phyloP scores from a whole-genome alignment of 2,797 vertebrate species.

The Sebastolobus altivelis region DNA sequence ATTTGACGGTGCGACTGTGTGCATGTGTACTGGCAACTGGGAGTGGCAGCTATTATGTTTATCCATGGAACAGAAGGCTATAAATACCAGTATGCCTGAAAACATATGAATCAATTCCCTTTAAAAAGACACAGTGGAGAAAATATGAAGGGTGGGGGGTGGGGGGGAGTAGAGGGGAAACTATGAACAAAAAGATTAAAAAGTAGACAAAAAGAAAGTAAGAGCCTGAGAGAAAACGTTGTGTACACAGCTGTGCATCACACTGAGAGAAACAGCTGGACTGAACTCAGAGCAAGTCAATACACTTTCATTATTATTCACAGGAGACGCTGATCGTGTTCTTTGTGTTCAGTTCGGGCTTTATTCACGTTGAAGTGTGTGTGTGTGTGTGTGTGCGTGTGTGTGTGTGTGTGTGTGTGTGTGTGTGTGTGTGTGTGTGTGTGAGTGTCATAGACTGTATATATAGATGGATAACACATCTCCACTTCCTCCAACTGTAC shows the following conservation, averaged over 20 bases:
- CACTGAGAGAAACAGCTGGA: slow-evolving; percentile 58
- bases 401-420: background rate
- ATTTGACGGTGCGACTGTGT: slow-evolving; percentile 56
- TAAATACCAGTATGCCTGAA: slow-evolving; percentile 65
- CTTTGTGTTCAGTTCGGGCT: slow-evolving; percentile 26
- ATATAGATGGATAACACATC: too few species aligned
- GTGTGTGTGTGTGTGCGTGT: background rate
- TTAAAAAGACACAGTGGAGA: slow-evolving; percentile 44
- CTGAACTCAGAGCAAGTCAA: slow-evolving; percentile 33
- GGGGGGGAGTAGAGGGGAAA: background rate
- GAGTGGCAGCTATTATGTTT: slow-evolving; percentile 67
- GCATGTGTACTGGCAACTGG: slow-evolving; percentile 56
- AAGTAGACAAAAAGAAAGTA: slow-evolving; percentile 26
- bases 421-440: background rate
- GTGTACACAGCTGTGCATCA: slow-evolving; percentile 53
- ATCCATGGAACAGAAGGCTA: slow-evolving; percentile 56
- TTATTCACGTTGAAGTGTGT: slow-evolving; percentile 17
- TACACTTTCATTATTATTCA: slow-evolving; percentile 51
- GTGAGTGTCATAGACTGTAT: background rate
- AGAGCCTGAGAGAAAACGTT: slow-evolving; percentile 18
- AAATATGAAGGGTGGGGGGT: background rate
- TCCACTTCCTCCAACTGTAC: background rate
- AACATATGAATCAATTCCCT: slow-evolving; percentile 67
- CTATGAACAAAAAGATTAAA: slow-evolving; percentile 44
- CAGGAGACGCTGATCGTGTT: slow-evolving; percentile 16